Base-by-base conservation (phyloP, 2,797 vertebrate genomes). In the Champsocephalus esox region DNA sequence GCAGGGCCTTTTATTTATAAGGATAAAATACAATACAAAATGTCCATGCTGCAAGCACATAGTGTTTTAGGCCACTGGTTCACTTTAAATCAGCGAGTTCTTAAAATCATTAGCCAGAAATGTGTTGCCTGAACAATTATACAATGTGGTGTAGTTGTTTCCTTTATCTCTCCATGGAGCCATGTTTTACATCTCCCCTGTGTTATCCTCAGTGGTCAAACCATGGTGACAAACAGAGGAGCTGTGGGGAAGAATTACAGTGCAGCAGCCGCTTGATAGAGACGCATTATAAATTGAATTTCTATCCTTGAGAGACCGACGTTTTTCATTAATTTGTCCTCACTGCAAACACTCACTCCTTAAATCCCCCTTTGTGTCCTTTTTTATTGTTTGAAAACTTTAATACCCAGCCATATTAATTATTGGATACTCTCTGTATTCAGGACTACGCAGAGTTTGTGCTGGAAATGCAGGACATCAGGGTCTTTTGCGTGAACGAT, bases 271-370 rank as follows among this genome's bases (percentile, higher is more conserved):
- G 71, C 66, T 79, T 87, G 63, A 86, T 85, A 77, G 77, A 87
- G 79, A 84, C 81, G 80, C 79, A 88, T 80, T 87, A 79, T 77
- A 83, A 88, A 84, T 86, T 83, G 80, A 73, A 86, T 85, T 87
- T 69, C 71, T 69, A 82, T 82, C 76, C 87, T 81, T 71, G 6
- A 71, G 89, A 81, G 83, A 59, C 65, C 14, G 3, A 24, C 13
- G 2, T 75, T 79, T 38, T 85, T 87, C 79, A 85, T 89, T 80
- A 79, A 89, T 87, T 81, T 90, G 71, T 84, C 84, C 61, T 85
- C 79, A 65, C 50, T 64, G 75, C 75, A 80, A 82, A 85, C 59
- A n/a, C 78, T 76, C 34, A 41, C 54, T 73, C 57, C 78, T 84
- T 82, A 81, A 88, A 74, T 71, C 57, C 78, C 72, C 84, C 75